Evolutionary conservation across 2,797 vertebrate species (phyloP).

Genomic region (Pelobates cultripes): DNA sequence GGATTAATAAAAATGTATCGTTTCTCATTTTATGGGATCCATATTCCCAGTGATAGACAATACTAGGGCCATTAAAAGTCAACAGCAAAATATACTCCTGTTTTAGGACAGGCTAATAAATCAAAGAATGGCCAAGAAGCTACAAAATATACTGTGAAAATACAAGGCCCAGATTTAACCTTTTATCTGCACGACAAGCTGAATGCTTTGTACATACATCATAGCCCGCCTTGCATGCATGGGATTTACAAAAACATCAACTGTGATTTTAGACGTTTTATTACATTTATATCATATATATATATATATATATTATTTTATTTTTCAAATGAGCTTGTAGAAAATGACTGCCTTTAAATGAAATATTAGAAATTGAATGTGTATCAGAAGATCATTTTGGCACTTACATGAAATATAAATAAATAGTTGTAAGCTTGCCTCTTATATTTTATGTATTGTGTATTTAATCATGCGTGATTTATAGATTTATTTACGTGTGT

Average conservation of each 20-base stretch:
- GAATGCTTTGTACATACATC: not conserved
- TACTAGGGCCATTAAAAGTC: slow-evolving; percentile 41
- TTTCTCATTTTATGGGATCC: slow-evolving; percentile 34
- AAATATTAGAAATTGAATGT: no score
- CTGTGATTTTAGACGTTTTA: not conserved
- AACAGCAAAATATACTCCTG: slow-evolving; percentile 20
- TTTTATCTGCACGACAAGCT: not conserved
- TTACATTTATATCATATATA: not conserved
- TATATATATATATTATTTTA: not conserved
- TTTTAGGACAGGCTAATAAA: slow-evolving; percentile 46
- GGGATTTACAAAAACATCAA: not conserved
- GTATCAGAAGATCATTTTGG: no score
- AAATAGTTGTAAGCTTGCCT: no score
- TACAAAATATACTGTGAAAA: slow-evolving; percentile 9
- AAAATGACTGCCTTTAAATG: no score
- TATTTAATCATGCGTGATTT: no score
- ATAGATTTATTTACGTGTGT: no score
- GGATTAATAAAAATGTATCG: slow-evolving; percentile 25
- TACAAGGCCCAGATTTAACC: not conserved
- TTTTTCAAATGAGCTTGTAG: not conserved
- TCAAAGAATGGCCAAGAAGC: slow-evolving; percentile 19
- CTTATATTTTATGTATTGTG: no score
- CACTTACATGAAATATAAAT: no score
- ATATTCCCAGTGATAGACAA: slow-evolving; percentile 40
- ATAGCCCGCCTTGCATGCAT: not conserved